These are phyloP conservation scores for Dromococcyx pavoninus DNA, from an alignment of 2,797 vertebrate species.

Conservation along the genomic window DNA sequence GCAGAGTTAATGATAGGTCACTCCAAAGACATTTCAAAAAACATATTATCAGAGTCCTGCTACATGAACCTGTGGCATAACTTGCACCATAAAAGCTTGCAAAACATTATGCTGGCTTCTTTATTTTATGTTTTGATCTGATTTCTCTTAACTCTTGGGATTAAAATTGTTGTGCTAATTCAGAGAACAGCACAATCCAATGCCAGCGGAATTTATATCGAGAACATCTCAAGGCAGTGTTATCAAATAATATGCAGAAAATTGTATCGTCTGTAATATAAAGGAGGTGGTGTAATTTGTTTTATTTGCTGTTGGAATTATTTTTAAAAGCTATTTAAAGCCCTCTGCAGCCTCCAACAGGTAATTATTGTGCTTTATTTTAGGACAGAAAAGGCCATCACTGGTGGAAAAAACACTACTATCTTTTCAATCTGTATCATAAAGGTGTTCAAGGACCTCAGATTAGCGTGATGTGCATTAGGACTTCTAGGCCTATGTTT, in stretches of 20 bases:
- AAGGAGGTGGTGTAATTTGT: not conserved
- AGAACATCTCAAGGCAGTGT: not conserved
- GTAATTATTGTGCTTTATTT: not conserved
- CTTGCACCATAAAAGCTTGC: not conserved
- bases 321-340: conserved; percentile 12
- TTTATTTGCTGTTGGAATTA: conserved; percentile 18
- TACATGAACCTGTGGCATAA: not conserved
- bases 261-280: not conserved
- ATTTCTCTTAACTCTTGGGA: not conserved
- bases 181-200: not conserved
- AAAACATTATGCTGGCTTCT: not conserved
- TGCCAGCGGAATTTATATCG: not conserved
- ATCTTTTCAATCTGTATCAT: not conserved
- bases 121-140: not conserved
- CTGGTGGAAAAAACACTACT: not conserved
- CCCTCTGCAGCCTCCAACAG: not conserved
- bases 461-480: not conserved
- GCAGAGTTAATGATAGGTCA: not conserved
- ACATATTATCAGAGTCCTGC: not conserved
- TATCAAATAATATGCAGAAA: not conserved
- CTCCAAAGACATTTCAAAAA: not conserved
- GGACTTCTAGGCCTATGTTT: not conserved
- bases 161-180: conserved; percentile 19
- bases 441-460: not conserved
- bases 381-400: not conserved